Evolutionary conservation across 1,140 invertebrate genomes (phyloP).

Genomic region (Sarcophaga bullata): DNA sequence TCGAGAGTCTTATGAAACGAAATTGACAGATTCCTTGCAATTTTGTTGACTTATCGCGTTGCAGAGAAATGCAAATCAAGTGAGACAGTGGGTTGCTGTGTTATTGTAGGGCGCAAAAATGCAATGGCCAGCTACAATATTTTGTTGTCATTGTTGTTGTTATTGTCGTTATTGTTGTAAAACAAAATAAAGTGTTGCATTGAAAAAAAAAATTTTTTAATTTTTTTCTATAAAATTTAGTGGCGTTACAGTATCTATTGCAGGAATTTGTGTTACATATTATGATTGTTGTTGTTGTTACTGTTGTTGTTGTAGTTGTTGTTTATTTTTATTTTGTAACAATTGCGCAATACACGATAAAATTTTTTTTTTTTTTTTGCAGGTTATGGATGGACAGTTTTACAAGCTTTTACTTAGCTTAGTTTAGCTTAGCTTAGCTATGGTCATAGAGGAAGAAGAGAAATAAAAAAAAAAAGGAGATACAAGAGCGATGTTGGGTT

Average conservation of each 20-base stretch:
- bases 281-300: not conserved
- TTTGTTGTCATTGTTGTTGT: no score
- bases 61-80: no score
- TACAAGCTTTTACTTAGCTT: not conserved
- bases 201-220: no score
- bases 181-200: no score
- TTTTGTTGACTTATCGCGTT: not conserved
- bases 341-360: not conserved
- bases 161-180: no score
- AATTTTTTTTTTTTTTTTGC: not conserved
- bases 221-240: no score
- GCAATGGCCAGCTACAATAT: no score
- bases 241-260: no score
- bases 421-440: not conserved
- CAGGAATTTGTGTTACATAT: no score
- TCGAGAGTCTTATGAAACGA: no score
- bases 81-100: no score
- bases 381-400: slow-evolving; percentile 22
- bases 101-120: no score
- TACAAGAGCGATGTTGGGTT: not conserved
- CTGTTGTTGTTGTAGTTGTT: not conserved
- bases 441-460: not conserved
- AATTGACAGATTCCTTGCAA: not conserved
- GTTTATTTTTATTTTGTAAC: not conserved
- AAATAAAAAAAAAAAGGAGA: not conserved